Base-by-base conservation (phyloP, 2,888 invertebrate genomes). In the Spisula solida region DNA sequence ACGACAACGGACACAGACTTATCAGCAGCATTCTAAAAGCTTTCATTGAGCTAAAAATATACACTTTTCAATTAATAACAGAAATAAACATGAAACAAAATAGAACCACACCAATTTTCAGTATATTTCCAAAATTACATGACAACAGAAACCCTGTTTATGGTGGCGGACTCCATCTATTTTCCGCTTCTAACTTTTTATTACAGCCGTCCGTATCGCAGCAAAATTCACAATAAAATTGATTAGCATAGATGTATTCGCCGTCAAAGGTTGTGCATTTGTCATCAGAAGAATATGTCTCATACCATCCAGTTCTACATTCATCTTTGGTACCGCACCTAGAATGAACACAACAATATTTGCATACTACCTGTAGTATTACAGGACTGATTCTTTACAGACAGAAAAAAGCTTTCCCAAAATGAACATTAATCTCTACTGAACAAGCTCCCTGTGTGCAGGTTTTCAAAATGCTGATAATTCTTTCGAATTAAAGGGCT, bases 161-260 rank as follows among this genome's bases (percentile, higher is more conserved):
- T 31, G 75, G 75, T 60, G 82, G 60, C 41, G 41, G 41, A 18
- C 66, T 34, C 84, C 84, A 84, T 34, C 51, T 84, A 31, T 51
- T 51, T 16, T 47, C 51, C 31, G 48, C 47, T n/a, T 78, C 75
- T 1, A 84, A 31, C 18, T 31, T 78, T 47, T 18, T 12, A 31
- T 84, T 84, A 31, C 84, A 84, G n/a, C 48, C n/a, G n/a, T 84
- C 84, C 8, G 16, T 34, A 31, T 84, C 29, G 34, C 84, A 84
- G 31, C 84, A 84, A 55, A 78, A 84, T 60, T 84, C 84, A 51
- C 84, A 84, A 75, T 84, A 31, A 34, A 84, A 78, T 29, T 1
- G 0, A 48, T 84, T 78, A 4, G 84, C 75, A 41, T 84, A 84
- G 51, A 84, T 55, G 31, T 55, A 84, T 0, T 75, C 31, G 0